Evolutionary conservation across 2,113 vertebrate species (phyloP), one percentile per base, ranked within the genome.

Genomic region (Myocastor coypus): DNA sequence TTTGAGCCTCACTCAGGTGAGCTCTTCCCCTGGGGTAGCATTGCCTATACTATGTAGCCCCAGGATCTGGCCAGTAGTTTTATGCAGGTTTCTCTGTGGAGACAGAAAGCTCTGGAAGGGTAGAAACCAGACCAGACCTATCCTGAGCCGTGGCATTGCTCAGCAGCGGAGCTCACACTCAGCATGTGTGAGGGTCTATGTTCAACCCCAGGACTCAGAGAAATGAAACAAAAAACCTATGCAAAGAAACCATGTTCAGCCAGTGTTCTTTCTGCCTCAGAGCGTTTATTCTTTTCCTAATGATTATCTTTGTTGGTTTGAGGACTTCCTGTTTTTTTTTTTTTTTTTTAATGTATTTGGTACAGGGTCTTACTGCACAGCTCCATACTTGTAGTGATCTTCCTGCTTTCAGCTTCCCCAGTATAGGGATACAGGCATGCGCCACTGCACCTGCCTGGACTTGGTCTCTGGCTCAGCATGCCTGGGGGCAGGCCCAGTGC

Each of bases 271-370:
- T 46, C 63, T 81, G 10, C 50, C 61, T 83, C 20, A 46, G 83
- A 93, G 75, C 91, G 61, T 46, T 93, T 84, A 30, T 46, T 91
- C 28, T 92, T 64, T 91, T 46, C 73, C 73, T 77, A 30, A 30
- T 28, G 73, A 77, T 46, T 75, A 14, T 77, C 40, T 42, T 13
- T 42, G 24, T 11, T 73, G 10, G 22, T 28, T 77, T 77, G 55
- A 57, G 55, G 55, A 57, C 55, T 57, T 57, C n/a, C n/a, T 57
- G 17, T 57, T 57, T 57, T 57, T 57, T 57, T 55, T 55, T 55
- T 55, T 55, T 55, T 55, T 55, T 55, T 55, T 55, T 16, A 55
- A 57, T 57, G 55, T 57, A 57, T 57, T 57, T 57, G 55, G 16
- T 57, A 57, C 55, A 57, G 55, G 55, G 55, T 57, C 17, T 17